Conservation (phyloP, 64 coral and sea anemone species). For the Porites lutea region DNA sequence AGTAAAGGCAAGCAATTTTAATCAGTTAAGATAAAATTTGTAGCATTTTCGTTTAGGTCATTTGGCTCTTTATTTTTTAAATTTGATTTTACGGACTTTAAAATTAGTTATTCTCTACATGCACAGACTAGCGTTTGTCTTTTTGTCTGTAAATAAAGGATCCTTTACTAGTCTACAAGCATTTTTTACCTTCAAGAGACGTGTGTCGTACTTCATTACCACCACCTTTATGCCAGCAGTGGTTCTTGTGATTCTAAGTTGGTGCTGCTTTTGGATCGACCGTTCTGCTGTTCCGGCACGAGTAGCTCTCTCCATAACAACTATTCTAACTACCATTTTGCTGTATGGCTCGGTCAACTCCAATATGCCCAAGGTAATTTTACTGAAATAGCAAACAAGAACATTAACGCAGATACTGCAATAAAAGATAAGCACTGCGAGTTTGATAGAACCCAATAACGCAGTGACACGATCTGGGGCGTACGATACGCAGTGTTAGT, state of each 20-base stretch:
- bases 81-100: too few relatives aligned
- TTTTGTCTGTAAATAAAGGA: slow-evolving; percentile 32
- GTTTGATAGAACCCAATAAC: too few relatives aligned
- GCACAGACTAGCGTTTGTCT: not conserved
- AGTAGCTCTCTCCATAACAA: slow-evolving; percentile 86
- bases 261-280: slow-evolving; percentile 96
- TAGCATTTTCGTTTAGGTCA: too few relatives aligned
- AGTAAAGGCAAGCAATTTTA: slow-evolving; percentile 69
- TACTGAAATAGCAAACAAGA: too few relatives aligned
- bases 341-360: slow-evolving; percentile 69
- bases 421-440: too few relatives aligned
- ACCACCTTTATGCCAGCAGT: slow-evolving; percentile 82
- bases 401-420: too few relatives aligned
- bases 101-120: too few relatives aligned
- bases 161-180: slow-evolving; percentile 91
- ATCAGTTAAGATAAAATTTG: too few relatives aligned
- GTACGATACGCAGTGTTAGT: too few relatives aligned
- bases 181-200: slow-evolving; percentile 80
- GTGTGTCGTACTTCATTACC: slow-evolving; percentile 87
- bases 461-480: too few relatives aligned
- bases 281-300: slow-evolving; percentile 83
- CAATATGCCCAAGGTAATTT: slow-evolving; percentile 89
- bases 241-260: slow-evolving; percentile 82
- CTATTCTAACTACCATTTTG: slow-evolving; percentile 85
- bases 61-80: too few relatives aligned